These are phyloP conservation scores for Gibbula magus DNA, from an alignment of 2,888 invertebrate species.

Conservation along the genomic window DNA sequence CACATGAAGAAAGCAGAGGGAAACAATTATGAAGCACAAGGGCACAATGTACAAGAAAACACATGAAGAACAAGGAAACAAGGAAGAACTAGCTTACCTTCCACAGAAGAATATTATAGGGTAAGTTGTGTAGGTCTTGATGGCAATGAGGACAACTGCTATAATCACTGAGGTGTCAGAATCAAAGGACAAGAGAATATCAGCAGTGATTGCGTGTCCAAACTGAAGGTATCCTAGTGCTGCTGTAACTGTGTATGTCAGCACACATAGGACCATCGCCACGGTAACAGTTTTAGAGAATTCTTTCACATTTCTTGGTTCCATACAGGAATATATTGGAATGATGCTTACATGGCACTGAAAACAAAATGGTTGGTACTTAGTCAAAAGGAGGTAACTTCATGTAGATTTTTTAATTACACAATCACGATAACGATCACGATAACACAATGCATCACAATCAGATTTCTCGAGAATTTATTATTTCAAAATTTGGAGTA, in stretches of 20 bases:
- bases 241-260: slow-evolving; percentile 75
- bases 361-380: slow-evolving; percentile 26
- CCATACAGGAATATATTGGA: slow-evolving; percentile 81
- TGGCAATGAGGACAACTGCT: slow-evolving; percentile 73
- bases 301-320: slow-evolving; percentile 76
- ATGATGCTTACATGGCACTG: slow-evolving; percentile 81
- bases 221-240: slow-evolving; percentile 80
- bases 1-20: too few relatives aligned
- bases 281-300: slow-evolving; percentile 77
- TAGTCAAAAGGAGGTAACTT: too few relatives aligned
- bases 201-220: slow-evolving; percentile 78
- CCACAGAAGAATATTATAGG: slow-evolving; percentile 81
- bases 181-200: slow-evolving; percentile 76
- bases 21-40: background rate
- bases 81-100: slow-evolving; percentile 74
- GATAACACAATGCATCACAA: too few relatives aligned
- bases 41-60: background rate
- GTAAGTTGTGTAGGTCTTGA: slow-evolving; percentile 79
- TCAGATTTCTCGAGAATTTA: too few relatives aligned
- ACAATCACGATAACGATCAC: too few relatives aligned
- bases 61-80: background rate
- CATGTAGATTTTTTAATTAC: too few relatives aligned
- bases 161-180: slow-evolving; percentile 69
- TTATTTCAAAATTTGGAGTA: too few relatives aligned
- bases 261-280: slow-evolving; percentile 77